Evolutionary conservation across 2,113 vertebrate species (phyloP), one percentile per base, ranked within the genome.

Genomic region (Stigmatopora argus): DNA sequence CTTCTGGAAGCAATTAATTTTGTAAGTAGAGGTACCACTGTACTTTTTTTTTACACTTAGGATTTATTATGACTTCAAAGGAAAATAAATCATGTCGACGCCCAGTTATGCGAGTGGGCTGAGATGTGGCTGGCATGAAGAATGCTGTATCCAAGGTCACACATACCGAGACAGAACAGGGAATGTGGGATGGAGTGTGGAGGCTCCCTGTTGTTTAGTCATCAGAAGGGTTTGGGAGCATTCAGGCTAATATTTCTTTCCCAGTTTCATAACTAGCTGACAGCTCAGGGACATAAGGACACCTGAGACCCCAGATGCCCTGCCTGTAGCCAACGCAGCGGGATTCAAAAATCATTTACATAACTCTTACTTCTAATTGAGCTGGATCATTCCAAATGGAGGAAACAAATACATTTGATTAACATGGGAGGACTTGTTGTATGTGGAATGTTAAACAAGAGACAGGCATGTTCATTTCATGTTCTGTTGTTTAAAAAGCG

Each of bases 161-260:
- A 38, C 85, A 83, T 77, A 38, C 53, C 18, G 82, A 60, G 73
- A 78, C 78, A 46, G 72, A 64, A 72, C 65, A 71, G 80, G 64
- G 69, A 82, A 71, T 64, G 83, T 78, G 78, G 78, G 87, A 77
- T 61, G 74, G 70, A 74, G 75, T 71, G 81, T 44, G 67, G 81
- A 85, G 74, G 75, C 76, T 85, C 83, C 83, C 83, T 83, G 81
- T 44, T 80, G 78, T 74, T 89, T 85, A 85, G 81, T 89, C 84
- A 89, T 83, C 65, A 7, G 21, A 19, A 62, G 72, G 67, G 61
- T 60, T 79, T 4, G 14, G 70, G 69, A 70, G 72, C 41, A 44
- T 47, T 57, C 62, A 57, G 69, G 73, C 58, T 62, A 82, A 80
- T 72, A 21, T 66, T 73, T 68, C 72, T 76, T 74, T 72, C 62